phyloP scores from a whole-genome alignment of 2,888 invertebrate species.

The Xestoiulus laeticollis region DNA sequence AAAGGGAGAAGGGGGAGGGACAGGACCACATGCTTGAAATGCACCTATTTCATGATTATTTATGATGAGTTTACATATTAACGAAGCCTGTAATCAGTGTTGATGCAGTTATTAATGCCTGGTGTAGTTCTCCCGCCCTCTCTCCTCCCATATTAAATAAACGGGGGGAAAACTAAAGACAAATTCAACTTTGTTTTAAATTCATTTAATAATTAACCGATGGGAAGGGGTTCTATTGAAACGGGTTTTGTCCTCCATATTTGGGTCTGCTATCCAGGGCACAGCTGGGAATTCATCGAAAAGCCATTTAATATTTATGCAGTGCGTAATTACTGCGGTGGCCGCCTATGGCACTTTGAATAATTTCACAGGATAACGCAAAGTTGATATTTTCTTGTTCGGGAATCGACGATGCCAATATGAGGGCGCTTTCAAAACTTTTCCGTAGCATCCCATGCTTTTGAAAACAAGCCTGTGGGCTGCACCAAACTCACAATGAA shows the following conservation, averaged over 20 bases:
- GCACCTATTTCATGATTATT: conserved; percentile 26
- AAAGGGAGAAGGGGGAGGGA: background rate
- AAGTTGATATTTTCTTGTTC: background rate
- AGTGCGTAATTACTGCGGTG: background rate
- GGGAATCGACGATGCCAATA: background rate
- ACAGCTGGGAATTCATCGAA: conserved; percentile 26
- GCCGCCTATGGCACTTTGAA: conserved; percentile 18
- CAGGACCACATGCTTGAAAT: background rate
- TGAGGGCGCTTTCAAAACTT: no score
- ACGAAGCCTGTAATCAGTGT: conserved; percentile 20
- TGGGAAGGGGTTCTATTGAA: background rate
- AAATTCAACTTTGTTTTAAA: conserved; percentile 14
- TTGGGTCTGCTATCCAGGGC: background rate
- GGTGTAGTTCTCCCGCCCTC: background rate
- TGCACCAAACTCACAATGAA: no score
- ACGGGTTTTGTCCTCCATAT: background rate
- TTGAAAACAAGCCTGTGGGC: no score
- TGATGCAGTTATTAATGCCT: conserved; percentile 26
- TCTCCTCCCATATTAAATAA: background rate
- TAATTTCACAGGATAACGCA: background rate
- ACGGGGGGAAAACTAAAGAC: background rate
- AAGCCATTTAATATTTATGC: conserved; percentile 11
- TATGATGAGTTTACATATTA: conserved; percentile 26
- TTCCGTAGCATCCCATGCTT: no score
- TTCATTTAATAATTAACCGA: background rate